Evolutionary conservation across 2,888 invertebrate genomes (phyloP).

Genomic region (Drosophila yooni): DNA sequence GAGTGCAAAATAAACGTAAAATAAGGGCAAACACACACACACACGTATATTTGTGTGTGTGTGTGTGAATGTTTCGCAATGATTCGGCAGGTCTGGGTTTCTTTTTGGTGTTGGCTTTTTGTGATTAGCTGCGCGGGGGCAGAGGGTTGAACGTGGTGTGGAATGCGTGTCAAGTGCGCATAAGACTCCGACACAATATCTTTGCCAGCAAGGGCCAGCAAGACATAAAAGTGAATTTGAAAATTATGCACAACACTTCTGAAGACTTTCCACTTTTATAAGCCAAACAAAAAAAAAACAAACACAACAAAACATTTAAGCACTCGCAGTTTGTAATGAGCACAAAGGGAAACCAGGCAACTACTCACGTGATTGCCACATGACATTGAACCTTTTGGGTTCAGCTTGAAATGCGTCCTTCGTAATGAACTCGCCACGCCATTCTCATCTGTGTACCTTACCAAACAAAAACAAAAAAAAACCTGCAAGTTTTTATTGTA

Average conservation of each 20-base stretch:
- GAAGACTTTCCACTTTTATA: slow-evolving; percentile 49
- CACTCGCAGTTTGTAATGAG: slow-evolving; percentile 9
- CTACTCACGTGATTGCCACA: slow-evolving; percentile 29
- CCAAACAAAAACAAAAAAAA: slow-evolving; percentile 14
- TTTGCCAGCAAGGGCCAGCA: slow-evolving; percentile 20
- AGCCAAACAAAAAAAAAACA: not conserved
- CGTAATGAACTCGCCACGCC: slow-evolving; percentile 22
- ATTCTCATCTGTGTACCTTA: not conserved
- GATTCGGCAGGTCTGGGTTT: slow-evolving; percentile 68
- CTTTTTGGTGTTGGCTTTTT: slow-evolving; percentile 34
- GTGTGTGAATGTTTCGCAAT: slow-evolving; percentile 61
- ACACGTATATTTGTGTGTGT: not conserved
- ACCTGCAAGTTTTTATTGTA: slow-evolving; percentile 34
- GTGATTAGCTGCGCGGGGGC: slow-evolving; percentile 60
- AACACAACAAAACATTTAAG: not conserved
- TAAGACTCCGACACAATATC: slow-evolving; percentile 49
- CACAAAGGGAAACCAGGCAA: slow-evolving; percentile 4
- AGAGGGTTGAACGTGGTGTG: slow-evolving; percentile 5
- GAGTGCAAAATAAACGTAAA: slow-evolving; percentile 64
- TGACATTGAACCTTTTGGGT: slow-evolving; percentile 68
- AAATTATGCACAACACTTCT: slow-evolving; percentile 63
- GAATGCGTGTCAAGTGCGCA: slow-evolving; percentile 54
- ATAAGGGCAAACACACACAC: slow-evolving; percentile 4
- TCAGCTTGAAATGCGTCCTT: slow-evolving; percentile 50
- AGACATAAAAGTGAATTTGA: slow-evolving; percentile 71